These are phyloP conservation scores for Trichopoda pennipes DNA, from an alignment of 2,888 invertebrate genomes.

Conservation along the genomic window DNA sequence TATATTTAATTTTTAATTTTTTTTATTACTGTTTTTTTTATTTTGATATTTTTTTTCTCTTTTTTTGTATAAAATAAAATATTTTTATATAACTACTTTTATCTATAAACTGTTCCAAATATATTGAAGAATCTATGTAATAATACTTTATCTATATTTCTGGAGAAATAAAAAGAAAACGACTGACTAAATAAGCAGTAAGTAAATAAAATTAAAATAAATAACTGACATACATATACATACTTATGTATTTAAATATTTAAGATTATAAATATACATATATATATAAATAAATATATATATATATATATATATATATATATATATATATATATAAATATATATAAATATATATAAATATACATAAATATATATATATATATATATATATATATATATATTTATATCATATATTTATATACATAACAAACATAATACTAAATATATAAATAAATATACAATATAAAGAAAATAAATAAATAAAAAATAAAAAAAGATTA, in stretches of 20 bases:
- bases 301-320: conserved; percentile 44
- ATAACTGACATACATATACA: conserved; percentile 14
- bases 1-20: no score
- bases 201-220: conserved; percentile 15
- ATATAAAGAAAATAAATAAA: not conserved
- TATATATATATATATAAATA: conserved; percentile 9
- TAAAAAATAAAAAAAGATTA: conserved; percentile 10
- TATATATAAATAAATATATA: no score
- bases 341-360: conserved; percentile 14
- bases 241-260: conserved; percentile 24
- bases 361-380: conserved; percentile 29
- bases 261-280: conserved; percentile 39
- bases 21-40: no score
- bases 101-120: conserved; percentile 8
- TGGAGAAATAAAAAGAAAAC: conserved; percentile 26
- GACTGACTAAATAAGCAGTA: conserved; percentile 55
- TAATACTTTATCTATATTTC: not conserved
- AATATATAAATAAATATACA: conserved; percentile 20
- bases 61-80: conserved; percentile 1
- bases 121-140: not conserved
- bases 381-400: conserved; percentile 46
- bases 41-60: no score
- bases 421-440: conserved; percentile 8
- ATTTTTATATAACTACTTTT: conserved; percentile 8
- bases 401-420: conserved; percentile 55